Conservation (phyloP, 2,797 vertebrate species). For the Myioborus miniatus region DNA sequence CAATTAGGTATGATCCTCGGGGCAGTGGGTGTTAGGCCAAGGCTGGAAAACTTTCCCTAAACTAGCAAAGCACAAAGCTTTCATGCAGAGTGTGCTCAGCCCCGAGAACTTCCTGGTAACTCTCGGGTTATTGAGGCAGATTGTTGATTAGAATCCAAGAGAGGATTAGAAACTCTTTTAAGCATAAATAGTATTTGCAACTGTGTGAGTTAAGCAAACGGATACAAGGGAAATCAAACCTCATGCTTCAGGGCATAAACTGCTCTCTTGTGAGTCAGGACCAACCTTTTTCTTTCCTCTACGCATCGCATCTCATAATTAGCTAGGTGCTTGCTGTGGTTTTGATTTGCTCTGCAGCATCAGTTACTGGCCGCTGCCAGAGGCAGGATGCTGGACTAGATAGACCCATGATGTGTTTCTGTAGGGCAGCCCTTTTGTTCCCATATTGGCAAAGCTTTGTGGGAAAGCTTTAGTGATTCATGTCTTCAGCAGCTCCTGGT, state of each 20-base stretch:
- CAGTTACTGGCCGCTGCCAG: conserved; percentile 10
- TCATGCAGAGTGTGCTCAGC: not conserved
- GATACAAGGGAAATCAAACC: conserved; percentile 69
- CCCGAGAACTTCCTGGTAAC: conserved; percentile 58
- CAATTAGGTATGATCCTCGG: conserved; percentile 30
- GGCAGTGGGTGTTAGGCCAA: conserved; percentile 42
- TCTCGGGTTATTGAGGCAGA: conserved; percentile 57
- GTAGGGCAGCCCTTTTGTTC: conserved; percentile 49
- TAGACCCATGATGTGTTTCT: not conserved
- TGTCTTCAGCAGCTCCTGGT: conserved; percentile 2
- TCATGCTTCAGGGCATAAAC: conserved; percentile 61
- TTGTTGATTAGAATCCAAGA: conserved; percentile 67
- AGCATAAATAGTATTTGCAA: conserved; percentile 65
- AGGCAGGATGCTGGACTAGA: not conserved
- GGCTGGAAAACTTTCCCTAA: conserved; percentile 38
- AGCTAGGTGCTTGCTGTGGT: conserved; percentile 55
- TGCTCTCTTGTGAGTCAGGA: conserved; percentile 67
- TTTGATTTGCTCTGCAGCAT: conserved; percentile 56
- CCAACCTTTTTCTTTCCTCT: conserved; percentile 11
- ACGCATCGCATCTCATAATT: conserved; percentile 9
- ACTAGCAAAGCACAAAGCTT: conserved; percentile 47
- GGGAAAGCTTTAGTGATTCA: conserved; percentile 24
- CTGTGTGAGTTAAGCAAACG: conserved; percentile 60
- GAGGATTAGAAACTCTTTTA: conserved; percentile 67
- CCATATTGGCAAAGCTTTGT: conserved; percentile 5